These are phyloP conservation scores for Amphimallon solstitiale DNA, from an alignment of 2,888 invertebrate species.

Conservation along the genomic window DNA sequence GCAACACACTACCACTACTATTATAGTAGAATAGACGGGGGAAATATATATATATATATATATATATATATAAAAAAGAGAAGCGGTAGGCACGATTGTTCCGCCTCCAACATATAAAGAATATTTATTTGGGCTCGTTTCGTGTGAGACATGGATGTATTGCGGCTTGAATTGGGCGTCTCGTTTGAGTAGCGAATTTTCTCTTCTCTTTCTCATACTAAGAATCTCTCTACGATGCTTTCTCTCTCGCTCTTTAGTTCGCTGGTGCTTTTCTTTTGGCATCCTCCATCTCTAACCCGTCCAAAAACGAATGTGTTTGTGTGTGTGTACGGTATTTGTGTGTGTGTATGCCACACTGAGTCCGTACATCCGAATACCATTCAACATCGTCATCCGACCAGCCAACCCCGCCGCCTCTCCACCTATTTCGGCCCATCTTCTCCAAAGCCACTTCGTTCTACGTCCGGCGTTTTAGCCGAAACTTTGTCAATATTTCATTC, in stretches of 20 bases:
- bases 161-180: slow-evolving; percentile 54
- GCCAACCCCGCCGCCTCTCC: slow-evolving; percentile 40
- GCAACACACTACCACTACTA: slow-evolving; percentile 21
- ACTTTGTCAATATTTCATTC: slow-evolving; percentile 57
- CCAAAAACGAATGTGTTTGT: slow-evolving; percentile 10
- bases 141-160: slow-evolving; percentile 57
- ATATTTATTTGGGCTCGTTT: slow-evolving; percentile 58
- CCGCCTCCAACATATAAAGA: slow-evolving; percentile 52
- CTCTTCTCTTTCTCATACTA: slow-evolving; percentile 25
- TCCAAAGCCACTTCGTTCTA: slow-evolving; percentile 53
- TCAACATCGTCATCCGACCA: slow-evolving; percentile 40
- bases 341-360: no score
- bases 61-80: no score
- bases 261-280: no score
- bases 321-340: no score
- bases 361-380: slow-evolving; percentile 47
- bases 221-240: no score
- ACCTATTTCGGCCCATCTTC: slow-evolving; percentile 39
- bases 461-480: slow-evolving; percentile 57
- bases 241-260: no score
- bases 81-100: slow-evolving; percentile 40
- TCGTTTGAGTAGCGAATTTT: slow-evolving; percentile 44
- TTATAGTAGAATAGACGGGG: slow-evolving; percentile 14
- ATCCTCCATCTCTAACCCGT: no score
- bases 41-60: no score